phyloP scores from a whole-genome alignment of 2,797 vertebrate genomes.

The Chelonia mydas region DNA sequence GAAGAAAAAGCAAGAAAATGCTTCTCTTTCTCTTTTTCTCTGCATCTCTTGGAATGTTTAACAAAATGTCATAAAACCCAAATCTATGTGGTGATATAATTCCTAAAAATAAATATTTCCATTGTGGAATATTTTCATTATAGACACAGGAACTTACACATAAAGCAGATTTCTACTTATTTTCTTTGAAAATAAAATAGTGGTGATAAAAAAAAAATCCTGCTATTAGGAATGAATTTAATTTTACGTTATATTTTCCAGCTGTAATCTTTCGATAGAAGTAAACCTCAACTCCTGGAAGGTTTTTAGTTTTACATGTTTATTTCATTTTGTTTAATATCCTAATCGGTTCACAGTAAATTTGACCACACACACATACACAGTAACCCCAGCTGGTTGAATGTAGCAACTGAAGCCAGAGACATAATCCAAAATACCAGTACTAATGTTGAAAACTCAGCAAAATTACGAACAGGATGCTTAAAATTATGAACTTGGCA shows the following conservation, averaged over 20 bases:
- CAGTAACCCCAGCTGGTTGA: conserved; percentile 66
- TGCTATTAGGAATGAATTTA: conserved; percentile 66
- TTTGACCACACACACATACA: conserved; percentile 71
- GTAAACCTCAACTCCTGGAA: conserved; percentile 66
- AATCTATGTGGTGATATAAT: not conserved
- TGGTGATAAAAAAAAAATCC: not conserved
- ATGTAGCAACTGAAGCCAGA: conserved; percentile 31
- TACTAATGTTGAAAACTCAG: conserved; percentile 44
- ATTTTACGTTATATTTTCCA: conserved; percentile 74
- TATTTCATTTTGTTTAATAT: conserved; percentile 77
- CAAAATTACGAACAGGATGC: conserved; percentile 56
- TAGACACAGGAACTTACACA: not conserved
- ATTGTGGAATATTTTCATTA: not conserved
- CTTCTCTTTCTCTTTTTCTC: not conserved
- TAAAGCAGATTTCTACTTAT: conserved; percentile 46
- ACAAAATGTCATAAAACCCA: not conserved
- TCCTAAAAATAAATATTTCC: conserved; percentile 40
- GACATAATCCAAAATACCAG: conserved; percentile 44
- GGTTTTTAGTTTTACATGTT: conserved; percentile 74
- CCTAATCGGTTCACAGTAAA: conserved; percentile 75
- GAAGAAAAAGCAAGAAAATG: not conserved
- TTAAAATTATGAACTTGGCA: conserved; percentile 47
- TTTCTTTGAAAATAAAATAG: conserved; percentile 71
- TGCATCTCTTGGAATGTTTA: not conserved
- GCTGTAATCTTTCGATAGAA: conserved; percentile 71